Evolutionary conservation across 2,888 invertebrate species (phyloP).

Genomic region (Stenolophus ochropezus): DNA sequence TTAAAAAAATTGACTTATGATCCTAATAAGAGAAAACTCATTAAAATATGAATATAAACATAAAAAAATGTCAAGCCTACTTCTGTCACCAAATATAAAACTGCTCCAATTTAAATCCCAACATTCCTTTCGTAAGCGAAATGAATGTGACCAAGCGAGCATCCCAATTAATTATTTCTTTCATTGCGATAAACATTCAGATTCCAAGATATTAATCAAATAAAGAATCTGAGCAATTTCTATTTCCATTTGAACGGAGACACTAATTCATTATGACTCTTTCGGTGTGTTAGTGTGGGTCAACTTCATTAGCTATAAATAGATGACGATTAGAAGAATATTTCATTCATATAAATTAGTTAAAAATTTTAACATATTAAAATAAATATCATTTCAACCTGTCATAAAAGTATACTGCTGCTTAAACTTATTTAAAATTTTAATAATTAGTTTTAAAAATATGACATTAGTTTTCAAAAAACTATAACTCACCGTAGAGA

Average conservation of each 20-base stretch:
- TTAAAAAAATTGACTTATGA: neutral
- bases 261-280: conserved; percentile 14
- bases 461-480: too few relatives aligned
- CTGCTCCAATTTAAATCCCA: neutral
- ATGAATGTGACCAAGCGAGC: conserved; percentile 2
- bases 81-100: neutral
- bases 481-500: too few relatives aligned
- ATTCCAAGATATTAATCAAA: conserved; percentile 16
- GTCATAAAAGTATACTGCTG: too few relatives aligned
- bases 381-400: too few relatives aligned
- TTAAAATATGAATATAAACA: neutral
- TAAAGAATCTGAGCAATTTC: neutral
- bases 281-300: conserved; percentile 1
- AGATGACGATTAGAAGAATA: neutral
- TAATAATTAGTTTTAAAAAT: too few relatives aligned
- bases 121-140: neutral
- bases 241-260: neutral
- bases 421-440: too few relatives aligned
- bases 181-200: conserved; percentile 8
- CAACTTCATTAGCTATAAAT: conserved; percentile 36
- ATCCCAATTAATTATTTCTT: conserved; percentile 16
- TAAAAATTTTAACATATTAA: too few relatives aligned
- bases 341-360: conserved; percentile 43
- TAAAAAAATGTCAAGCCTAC: neutral
- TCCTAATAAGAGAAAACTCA: neutral